phyloP scores from a whole-genome alignment of 2,888 invertebrate genomes.

The Steinernema hermaphroditum region DNA sequence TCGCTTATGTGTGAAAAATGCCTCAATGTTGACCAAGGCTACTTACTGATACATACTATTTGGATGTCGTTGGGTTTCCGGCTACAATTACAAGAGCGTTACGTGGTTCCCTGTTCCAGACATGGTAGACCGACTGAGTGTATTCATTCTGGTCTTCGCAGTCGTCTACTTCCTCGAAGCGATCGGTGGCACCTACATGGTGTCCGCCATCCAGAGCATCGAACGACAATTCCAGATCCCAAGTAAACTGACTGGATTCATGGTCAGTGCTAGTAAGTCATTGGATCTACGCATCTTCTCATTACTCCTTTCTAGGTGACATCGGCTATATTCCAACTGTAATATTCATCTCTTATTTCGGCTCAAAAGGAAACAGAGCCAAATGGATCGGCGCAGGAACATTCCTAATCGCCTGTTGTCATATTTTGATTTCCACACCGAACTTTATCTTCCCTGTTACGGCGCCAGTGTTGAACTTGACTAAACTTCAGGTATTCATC shows the following conservation, averaged over 20 bases:
- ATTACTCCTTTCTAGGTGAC: constrained; percentile 52
- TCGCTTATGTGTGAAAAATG: too few relatives aligned
- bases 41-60: too few relatives aligned
- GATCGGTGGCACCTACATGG: constrained; percentile 57
- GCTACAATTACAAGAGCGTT: too few relatives aligned
- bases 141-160: constrained; percentile 60
- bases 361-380: constrained; percentile 59
- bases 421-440: constrained; percentile 58
- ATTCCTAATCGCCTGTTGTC: constrained; percentile 61
- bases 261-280: constrained; percentile 62
- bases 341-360: constrained; percentile 63
- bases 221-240: constrained; percentile 66
- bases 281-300: constrained; percentile 12
- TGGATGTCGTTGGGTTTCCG: too few relatives aligned
- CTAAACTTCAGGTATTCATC: constrained; percentile 49
- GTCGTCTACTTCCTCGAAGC: constrained; percentile 61
- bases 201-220: constrained; percentile 64
- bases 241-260: constrained; percentile 60
- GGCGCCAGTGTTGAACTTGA: constrained; percentile 51
- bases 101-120: too few relatives aligned
- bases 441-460: constrained; percentile 60
- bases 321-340: constrained; percentile 65
- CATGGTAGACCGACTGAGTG: constrained; percentile 50
- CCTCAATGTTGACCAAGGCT: too few relatives aligned
- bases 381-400: constrained; percentile 65